These are phyloP conservation scores for Dolichallabes microphthalmus DNA, from an alignment of 2,113 vertebrate species.

Conservation along the genomic window DNA sequence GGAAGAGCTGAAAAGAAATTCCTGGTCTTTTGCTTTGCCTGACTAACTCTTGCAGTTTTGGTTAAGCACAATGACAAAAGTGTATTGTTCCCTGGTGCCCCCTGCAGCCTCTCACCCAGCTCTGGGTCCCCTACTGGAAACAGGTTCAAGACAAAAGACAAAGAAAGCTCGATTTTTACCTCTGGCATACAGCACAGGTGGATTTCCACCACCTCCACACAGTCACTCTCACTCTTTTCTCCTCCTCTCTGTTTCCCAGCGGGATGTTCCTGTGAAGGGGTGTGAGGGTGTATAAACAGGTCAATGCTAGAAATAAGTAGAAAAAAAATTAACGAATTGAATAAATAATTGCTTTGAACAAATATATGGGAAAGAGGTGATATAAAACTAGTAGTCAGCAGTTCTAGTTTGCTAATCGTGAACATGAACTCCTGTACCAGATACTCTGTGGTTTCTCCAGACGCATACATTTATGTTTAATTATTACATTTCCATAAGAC, in stretches of 20 bases:
- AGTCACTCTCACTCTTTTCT: conserved; percentile 41
- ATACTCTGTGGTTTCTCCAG: background rate
- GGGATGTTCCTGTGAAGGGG: background rate
- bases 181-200: conserved; percentile 37
- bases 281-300: background rate
- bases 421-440: background rate
- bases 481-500: background rate
- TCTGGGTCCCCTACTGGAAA: conserved; percentile 34
- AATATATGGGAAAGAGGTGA: background rate
- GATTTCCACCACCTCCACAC: conserved; percentile 12
- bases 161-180: conserved; percentile 38
- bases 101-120: conserved; percentile 30
- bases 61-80: conserved; percentile 44
- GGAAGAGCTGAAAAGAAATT: conserved; percentile 43
- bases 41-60: conserved; percentile 47
- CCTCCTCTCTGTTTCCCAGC: background rate
- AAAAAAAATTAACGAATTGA: background rate
- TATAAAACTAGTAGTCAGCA: background rate
- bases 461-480: background rate
- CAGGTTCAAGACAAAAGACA: conserved; percentile 31
- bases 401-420: background rate
- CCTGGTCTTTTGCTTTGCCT: conserved; percentile 47
- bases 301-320: background rate
- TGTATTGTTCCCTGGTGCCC: conserved; percentile 45
- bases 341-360: background rate